Evolutionary conservation across 2,888 invertebrate genomes (phyloP).

Genomic region (Trissolcus brochymenae): DNA sequence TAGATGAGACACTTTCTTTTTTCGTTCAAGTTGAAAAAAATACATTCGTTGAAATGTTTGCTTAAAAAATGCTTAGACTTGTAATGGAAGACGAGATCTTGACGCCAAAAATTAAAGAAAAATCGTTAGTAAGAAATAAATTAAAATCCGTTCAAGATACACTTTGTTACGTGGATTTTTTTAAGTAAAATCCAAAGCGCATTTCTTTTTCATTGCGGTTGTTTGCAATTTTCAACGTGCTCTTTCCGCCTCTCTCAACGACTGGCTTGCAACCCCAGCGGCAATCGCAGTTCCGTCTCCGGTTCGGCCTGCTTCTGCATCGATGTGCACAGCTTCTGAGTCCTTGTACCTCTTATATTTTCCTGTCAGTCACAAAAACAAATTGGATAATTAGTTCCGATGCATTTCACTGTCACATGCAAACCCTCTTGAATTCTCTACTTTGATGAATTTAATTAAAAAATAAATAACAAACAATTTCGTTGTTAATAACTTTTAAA

Average conservation of each 20-base stretch:
- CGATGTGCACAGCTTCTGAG: slow-evolving; percentile 70
- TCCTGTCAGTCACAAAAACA: slow-evolving; percentile 59
- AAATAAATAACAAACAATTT: too few relatives aligned
- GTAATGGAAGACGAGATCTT: slow-evolving; percentile 49
- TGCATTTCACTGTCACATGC: too few relatives aligned
- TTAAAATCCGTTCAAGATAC: neutral
- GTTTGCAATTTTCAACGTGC: slow-evolving; percentile 62
- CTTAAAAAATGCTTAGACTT: slow-evolving; percentile 14
- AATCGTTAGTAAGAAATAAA: slow-evolving; percentile 8
- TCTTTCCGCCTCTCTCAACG: slow-evolving; percentile 67
- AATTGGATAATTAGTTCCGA: neutral
- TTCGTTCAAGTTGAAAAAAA: neutral
- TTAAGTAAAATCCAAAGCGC: too few relatives aligned
- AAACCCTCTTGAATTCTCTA: too few relatives aligned
- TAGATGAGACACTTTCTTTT: slow-evolving; percentile 18
- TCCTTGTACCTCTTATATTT: slow-evolving; percentile 73
- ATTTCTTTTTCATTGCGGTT: too few relatives aligned
- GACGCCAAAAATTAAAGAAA: slow-evolving; percentile 35
- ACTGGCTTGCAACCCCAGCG: slow-evolving; percentile 70
- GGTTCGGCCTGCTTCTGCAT: slow-evolving; percentile 69
- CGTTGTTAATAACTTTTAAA: too few relatives aligned
- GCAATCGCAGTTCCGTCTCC: slow-evolving; percentile 66
- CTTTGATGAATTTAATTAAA: too few relatives aligned
- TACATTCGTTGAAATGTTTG: slow-evolving; percentile 6
- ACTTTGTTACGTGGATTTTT: too few relatives aligned